Evolutionary conservation across 1,140 invertebrate species (phyloP).

Genomic region (Mya arenaria): DNA sequence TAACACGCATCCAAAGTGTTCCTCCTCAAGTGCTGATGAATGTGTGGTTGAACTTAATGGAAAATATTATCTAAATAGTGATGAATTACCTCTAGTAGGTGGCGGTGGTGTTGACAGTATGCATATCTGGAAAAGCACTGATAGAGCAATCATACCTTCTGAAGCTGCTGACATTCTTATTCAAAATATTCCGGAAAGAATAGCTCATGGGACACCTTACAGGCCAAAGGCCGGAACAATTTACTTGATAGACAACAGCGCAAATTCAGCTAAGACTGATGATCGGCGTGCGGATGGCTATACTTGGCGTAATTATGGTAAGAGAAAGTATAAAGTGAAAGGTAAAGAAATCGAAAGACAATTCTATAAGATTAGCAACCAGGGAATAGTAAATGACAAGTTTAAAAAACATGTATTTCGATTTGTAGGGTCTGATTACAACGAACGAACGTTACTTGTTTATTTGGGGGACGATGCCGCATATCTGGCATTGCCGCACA

Average conservation of each 20-base stretch:
- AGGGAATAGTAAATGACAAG: constrained; percentile 2
- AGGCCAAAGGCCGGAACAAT: constrained; percentile 13
- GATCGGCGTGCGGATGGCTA: constrained; percentile 25
- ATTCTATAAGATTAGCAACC: constrained; percentile 16
- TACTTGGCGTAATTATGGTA: constrained; percentile 22
- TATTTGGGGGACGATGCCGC: constrained; percentile 16
- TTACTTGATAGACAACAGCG: not conserved
- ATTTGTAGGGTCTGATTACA: constrained; percentile 1
- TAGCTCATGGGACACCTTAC: not conserved
- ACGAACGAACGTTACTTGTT: not conserved
- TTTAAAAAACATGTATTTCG: constrained; percentile 28
- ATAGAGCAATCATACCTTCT: not conserved
- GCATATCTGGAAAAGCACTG: not conserved
- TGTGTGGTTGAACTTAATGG: not conserved
- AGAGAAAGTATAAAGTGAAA: not conserved
- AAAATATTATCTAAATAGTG: constrained; percentile 3
- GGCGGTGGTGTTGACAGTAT: not conserved
- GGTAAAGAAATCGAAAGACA: not conserved
- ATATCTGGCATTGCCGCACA: constrained; percentile 11
- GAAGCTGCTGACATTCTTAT: constrained; percentile 12
- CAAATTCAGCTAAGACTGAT: not conserved
- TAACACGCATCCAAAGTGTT: not conserved
- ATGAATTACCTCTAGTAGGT: not conserved
- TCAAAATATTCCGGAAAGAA: not conserved
- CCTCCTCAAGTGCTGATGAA: not conserved